phyloP scores from a whole-genome alignment of 1,140 invertebrate species.

The Drosophila sulfurigaster region DNA sequence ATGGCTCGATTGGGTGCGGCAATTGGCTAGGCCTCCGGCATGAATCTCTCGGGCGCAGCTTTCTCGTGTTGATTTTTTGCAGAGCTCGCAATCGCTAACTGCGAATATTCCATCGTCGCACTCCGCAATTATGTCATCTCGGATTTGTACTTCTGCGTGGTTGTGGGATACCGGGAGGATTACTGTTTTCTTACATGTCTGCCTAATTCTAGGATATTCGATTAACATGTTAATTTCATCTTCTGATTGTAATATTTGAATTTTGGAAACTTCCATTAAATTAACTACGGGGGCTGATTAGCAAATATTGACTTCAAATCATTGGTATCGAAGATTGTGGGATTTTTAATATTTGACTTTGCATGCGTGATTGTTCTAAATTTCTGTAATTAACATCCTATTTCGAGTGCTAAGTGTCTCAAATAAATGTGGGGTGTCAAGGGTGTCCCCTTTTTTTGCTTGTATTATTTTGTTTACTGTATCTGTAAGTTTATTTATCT shows the following conservation, averaged over 20 bases:
- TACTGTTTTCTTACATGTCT: neutral
- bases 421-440: neutral
- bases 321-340: neutral
- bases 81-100: neutral
- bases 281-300: neutral
- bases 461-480: neutral
- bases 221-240: neutral
- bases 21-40: too few relatives aligned
- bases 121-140: neutral
- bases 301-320: neutral
- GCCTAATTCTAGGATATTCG: neutral
- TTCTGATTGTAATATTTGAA: constrained; percentile 2
- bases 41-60: too few relatives aligned
- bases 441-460: neutral
- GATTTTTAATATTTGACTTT: too few relatives aligned
- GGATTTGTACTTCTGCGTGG: neutral
- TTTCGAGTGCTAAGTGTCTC: too few relatives aligned
- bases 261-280: too few relatives aligned
- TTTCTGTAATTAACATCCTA: too few relatives aligned
- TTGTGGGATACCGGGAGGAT: neutral
- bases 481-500: neutral
- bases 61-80: too few relatives aligned
- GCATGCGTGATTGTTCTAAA: too few relatives aligned
- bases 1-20: neutral
- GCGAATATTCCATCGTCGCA: neutral